Base-by-base conservation (phyloP, 2,797 vertebrate genomes). In the Mallotus villosus region DNA sequence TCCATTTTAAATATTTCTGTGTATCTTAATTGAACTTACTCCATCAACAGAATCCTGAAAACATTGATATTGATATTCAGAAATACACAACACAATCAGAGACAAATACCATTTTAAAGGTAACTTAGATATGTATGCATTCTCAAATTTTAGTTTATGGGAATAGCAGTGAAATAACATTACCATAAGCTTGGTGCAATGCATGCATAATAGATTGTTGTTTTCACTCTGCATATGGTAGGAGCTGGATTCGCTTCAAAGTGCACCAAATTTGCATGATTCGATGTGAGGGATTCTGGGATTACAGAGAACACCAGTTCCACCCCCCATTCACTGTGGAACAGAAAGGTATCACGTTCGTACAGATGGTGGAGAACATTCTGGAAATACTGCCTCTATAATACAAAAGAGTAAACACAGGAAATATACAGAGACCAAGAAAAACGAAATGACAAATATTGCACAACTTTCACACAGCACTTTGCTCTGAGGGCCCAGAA, bases 201-300 rank as follows among this genome's bases (percentile, higher is more conserved):
- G 92, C 93, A 93, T 94, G 92, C 93, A 94, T 94, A 94, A 94
- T 93, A 93, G 90, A 94, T 92, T 93, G 93, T 93, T 93, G 93
- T 93, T 92, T 94, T 92, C 90, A 91, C 88, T 92, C 88, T 90
- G 92, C 93, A 92, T 93, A 91, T 92, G 90, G 91, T 91, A 88
- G 92, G 90, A 94, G 92, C 91, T 91, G 93, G 93, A 93, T 93
- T 92, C 89, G 90, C 92, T 93, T 93, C 91, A 94, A 94, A 94
- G 90, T 92, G 91, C 90, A 92, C 92, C 87, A 87, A 89, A 93
- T 94, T 94, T 94, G 92, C 93, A 93, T 94, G 92, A 94, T 94
- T 93, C 90, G 87, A 94, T 93, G 92, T 93, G 92, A 94, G 92
- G 93, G 91, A 94, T 93, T 92, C 91, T 89, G 90, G 93, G 92